Conservation (phyloP, 2,888 invertebrate genomes). For the Allolobophora icterica region DNA sequence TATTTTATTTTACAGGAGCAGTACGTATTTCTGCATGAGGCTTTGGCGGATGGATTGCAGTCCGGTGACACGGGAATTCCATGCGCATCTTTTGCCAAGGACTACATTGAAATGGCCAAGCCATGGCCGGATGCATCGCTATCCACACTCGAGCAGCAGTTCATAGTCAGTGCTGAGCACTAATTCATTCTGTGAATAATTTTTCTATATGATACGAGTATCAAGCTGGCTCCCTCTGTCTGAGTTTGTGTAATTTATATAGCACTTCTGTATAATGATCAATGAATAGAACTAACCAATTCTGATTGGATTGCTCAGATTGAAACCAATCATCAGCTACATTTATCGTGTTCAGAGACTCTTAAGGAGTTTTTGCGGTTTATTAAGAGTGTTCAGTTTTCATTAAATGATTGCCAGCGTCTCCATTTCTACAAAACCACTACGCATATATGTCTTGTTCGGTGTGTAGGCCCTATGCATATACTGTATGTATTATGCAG, state of each 20-base stretch:
- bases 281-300: neutral
- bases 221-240: neutral
- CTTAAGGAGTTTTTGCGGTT: too few relatives aligned
- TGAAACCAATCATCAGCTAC: neutral
- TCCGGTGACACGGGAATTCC: conserved; percentile 19
- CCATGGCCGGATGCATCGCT: neutral
- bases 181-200: neutral
- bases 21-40: conserved; percentile 30
- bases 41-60: conserved; percentile 3
- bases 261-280: neutral
- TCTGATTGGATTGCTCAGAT: neutral
- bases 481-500: too few relatives aligned
- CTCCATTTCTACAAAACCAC: too few relatives aligned
- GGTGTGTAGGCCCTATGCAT: too few relatives aligned
- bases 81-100: neutral
- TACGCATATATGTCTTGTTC: too few relatives aligned
- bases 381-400: too few relatives aligned
- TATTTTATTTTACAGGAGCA: conserved; percentile 14
- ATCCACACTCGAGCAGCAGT: neutral
- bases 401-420: too few relatives aligned
- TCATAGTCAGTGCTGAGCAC: neutral
- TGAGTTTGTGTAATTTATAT: neutral
- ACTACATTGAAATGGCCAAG: conserved; percentile 12
- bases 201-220: neutral
- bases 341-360: too few relatives aligned